These are phyloP conservation scores for Zele albiditarsus DNA, from an alignment of 2,888 invertebrate genomes.

Conservation along the genomic window DNA sequence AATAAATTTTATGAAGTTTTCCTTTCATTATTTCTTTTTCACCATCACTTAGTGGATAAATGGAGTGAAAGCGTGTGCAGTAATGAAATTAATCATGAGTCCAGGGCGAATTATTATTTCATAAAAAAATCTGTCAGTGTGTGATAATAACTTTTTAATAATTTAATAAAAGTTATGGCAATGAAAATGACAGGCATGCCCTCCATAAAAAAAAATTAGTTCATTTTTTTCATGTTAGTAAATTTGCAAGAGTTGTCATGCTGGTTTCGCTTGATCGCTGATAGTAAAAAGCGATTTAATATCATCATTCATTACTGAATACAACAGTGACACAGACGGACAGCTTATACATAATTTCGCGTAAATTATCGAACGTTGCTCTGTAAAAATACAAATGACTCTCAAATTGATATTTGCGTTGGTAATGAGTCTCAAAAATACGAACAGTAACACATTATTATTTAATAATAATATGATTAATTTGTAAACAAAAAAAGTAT, in stretches of 20 bases:
- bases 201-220: background rate
- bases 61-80: background rate
- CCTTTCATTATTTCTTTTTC: background rate
- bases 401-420: conserved; percentile 29
- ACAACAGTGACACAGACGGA: conserved; percentile 2
- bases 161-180: background rate
- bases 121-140: conserved; percentile 15
- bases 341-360: conserved; percentile 27
- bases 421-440: background rate
- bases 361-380: conserved; percentile 25
- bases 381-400: conserved; percentile 45
- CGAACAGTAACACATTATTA: background rate
- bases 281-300: conserved; percentile 16
- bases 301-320: conserved; percentile 36
- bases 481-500: conserved; percentile 5
- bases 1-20: conserved; percentile 19
- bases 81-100: background rate
- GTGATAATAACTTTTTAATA: conserved; percentile 17
- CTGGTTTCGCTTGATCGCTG: conserved; percentile 22
- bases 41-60: background rate
- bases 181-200: background rate
- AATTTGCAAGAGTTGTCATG: conserved; percentile 23
- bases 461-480: conserved; percentile 7
- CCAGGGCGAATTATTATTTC: background rate
- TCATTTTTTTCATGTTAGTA: conserved; percentile 8